Evolutionary conservation across 2,797 vertebrate genomes (phyloP).

Genomic region (Anguilla megastoma): DNA sequence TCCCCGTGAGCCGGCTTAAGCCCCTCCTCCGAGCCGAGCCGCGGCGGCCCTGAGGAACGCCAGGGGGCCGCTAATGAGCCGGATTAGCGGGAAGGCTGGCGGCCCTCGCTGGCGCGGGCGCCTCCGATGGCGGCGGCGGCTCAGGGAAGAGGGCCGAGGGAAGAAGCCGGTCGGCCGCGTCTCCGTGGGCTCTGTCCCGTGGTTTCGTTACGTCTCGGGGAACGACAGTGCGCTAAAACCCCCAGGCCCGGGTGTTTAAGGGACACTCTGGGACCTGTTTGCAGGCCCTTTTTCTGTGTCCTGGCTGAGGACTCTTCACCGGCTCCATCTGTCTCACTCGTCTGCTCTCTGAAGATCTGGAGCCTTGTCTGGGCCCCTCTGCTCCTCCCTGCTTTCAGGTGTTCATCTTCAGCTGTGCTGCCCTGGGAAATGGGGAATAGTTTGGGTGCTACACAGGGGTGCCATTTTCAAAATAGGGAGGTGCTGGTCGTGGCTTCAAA

Average conservation of each 20-base stretch:
- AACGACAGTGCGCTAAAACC: neutral
- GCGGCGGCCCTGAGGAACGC: neutral
- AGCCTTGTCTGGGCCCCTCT: neutral
- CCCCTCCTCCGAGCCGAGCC: neutral
- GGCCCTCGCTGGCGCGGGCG: neutral
- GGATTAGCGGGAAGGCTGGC: constrained; percentile 14
- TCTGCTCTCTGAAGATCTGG: neutral
- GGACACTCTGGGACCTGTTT: neutral
- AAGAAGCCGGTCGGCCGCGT: neutral
- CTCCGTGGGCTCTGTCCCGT: neutral
- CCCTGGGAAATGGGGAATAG: neutral
- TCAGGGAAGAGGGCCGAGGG: neutral
- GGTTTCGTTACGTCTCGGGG: neutral
- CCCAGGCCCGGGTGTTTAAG: neutral
- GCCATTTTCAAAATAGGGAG: neutral
- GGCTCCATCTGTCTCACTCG: neutral
- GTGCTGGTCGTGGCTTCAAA: neutral
- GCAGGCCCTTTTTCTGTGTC: neutral
- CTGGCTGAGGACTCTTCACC: neutral
- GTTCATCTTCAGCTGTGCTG: neutral
- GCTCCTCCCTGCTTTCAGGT: neutral
- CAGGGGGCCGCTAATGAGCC: neutral
- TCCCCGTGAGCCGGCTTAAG: constrained; percentile 4
- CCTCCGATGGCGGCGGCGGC: neutral
- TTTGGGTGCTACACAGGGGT: neutral